Evolutionary conservation across 2,888 invertebrate genomes (phyloP).

Genomic region (Epicampocera succincta): DNA sequence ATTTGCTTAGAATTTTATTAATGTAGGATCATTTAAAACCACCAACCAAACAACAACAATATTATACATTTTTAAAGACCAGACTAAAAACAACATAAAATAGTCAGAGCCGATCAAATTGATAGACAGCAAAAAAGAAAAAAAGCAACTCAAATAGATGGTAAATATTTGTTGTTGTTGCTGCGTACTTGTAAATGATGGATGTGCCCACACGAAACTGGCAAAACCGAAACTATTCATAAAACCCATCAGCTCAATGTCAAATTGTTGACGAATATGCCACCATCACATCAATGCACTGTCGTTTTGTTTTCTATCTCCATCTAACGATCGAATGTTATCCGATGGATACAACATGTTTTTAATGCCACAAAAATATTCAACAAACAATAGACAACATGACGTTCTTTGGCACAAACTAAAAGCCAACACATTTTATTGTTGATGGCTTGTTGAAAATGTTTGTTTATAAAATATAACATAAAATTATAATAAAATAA

Average conservation of each 20-base stretch:
- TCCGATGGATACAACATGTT: constrained; percentile 50
- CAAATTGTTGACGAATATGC: constrained; percentile 73
- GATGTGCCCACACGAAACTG: constrained; percentile 76
- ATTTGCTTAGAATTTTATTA: constrained; percentile 70
- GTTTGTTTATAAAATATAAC: constrained; percentile 3
- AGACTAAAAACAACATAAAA: constrained; percentile 66
- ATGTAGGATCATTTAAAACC: constrained; percentile 57
- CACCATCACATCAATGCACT: constrained; percentile 58
- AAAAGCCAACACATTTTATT: constrained; percentile 51
- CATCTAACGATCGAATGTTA: constrained; percentile 48
- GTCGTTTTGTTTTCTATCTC: constrained; percentile 23
- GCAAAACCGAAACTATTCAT: constrained; percentile 69
- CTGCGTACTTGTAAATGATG: constrained; percentile 58
- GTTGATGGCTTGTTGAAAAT: constrained; percentile 22
- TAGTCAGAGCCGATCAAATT: constrained; percentile 9
- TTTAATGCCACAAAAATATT: constrained; percentile 36
- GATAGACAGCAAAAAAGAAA: constrained; percentile 1
- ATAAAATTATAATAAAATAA: neutral
- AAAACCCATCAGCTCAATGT: constrained; percentile 78
- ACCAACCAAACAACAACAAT: constrained; percentile 14
- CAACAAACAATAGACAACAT: constrained; percentile 59
- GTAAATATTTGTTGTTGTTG: constrained; percentile 47
- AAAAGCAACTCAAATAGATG: constrained; percentile 14
- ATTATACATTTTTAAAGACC: constrained; percentile 59
- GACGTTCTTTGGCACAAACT: constrained; percentile 46